A percentile compares a stretch with the other conserved stretches of the same genome.
Conservation (phyloP, 2,113 vertebrate species). For the Daphoenositta chrysoptera region DNA sequence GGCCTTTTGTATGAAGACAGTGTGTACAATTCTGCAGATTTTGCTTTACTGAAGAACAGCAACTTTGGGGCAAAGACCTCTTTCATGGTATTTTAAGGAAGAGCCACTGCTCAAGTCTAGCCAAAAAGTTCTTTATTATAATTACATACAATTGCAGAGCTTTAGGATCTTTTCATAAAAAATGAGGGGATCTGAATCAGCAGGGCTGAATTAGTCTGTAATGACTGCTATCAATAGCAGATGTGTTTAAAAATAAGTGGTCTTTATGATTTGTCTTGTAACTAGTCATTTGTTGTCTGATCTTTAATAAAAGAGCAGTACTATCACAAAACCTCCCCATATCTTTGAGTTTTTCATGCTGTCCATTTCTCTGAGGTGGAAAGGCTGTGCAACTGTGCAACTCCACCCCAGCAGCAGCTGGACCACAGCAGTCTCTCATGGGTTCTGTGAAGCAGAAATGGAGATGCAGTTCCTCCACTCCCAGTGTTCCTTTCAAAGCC, state of each 20-base stretch:
- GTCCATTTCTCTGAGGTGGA: neutral
- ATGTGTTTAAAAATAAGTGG: neutral
- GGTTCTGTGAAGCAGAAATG: neutral
- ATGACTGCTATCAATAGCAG: neutral
- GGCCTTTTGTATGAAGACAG: neutral
- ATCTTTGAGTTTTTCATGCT: neutral
- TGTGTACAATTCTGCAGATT: neutral
- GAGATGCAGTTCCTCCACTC: neutral
- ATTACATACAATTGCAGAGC: neutral
- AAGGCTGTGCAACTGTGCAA: neutral
- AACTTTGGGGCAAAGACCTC: neutral
- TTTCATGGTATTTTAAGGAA: neutral
- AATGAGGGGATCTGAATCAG: neutral
- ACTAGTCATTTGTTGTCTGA: neutral
- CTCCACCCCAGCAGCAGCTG: neutral
- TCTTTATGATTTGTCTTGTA: neutral
- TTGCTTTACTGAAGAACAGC: neutral
- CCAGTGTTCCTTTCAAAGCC: neutral
- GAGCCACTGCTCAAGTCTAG: neutral
- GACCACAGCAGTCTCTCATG: no score
- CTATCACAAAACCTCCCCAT: rapidly evolving
- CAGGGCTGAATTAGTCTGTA: neutral
- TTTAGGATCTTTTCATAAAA: neutral
- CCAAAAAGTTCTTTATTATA: neutral
- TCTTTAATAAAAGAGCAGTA: neutral